A percentile compares a stretch with the other conserved stretches of the same genome.
Conservation (phyloP, 1,140 invertebrate species). For the Helicoverpa zea region DNA sequence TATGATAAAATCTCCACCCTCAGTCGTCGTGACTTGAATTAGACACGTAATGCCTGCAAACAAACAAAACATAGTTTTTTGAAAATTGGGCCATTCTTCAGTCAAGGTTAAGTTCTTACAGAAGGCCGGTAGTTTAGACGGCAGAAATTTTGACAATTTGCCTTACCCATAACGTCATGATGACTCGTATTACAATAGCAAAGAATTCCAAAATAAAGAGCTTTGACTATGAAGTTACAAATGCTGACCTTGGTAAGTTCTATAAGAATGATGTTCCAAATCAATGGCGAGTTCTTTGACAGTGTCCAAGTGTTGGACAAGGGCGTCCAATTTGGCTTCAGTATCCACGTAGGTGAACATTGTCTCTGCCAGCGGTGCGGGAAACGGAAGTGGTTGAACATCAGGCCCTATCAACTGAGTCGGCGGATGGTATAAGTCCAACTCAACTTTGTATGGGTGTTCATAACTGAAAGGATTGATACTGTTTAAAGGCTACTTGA, state of each 20-base stretch:
- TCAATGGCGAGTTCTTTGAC: constrained; percentile 87
- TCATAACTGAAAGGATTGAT: constrained; percentile 86
- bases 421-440: constrained; percentile 90
- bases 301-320: constrained; percentile 90
- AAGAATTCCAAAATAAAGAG: background rate
- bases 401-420: constrained; percentile 85
- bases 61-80: background rate
- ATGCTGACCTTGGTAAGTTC: constrained; percentile 77
- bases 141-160: background rate
- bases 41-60: constrained; percentile 94
- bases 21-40: constrained; percentile 96
- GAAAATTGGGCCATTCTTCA: background rate
- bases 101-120: background rate
- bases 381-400: constrained; percentile 66
- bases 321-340: constrained; percentile 88
- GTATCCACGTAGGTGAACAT: constrained; percentile 91
- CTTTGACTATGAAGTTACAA: background rate
- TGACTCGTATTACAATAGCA: background rate
- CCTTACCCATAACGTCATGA: no score
- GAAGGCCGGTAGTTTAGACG: background rate
- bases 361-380: constrained; percentile 88
- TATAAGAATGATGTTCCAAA: constrained; percentile 79
- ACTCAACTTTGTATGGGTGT: constrained; percentile 97
- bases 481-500: background rate
- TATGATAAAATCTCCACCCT: constrained; percentile 95